Conservation (phyloP, 1,140 invertebrate species). For the Temnothorax longispinosus region DNA sequence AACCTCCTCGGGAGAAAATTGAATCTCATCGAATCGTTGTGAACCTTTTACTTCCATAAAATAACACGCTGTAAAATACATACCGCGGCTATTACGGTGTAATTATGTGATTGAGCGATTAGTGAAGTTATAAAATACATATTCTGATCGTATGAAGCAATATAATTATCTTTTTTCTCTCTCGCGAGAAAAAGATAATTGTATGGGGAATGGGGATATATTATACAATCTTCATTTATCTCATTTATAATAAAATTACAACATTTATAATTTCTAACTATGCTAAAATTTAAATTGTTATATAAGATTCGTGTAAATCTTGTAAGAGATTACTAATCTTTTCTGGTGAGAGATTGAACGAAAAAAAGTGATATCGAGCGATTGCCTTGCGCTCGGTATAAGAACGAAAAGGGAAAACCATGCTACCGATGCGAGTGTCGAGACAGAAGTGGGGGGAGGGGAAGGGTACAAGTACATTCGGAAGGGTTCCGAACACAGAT, state of each 20-base stretch:
- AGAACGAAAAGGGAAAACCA: slow-evolving; percentile 7
- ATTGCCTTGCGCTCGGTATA: slow-evolving; percentile 12
- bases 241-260: not conserved
- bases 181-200: not conserved
- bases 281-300: not conserved
- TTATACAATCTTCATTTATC: not conserved
- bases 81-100: not conserved
- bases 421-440: slow-evolving; percentile 1
- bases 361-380: not conserved
- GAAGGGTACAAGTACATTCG: slow-evolving; percentile 28
- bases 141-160: not conserved
- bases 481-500: not conserved
- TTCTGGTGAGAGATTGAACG: not conserved
- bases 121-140: not conserved
- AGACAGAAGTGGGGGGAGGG: slow-evolving; percentile 32
- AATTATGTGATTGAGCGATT: not conserved
- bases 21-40: slow-evolving; percentile 43
- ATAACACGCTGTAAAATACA: not conserved
- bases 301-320: not conserved
- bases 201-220: not conserved
- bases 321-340: not conserved
- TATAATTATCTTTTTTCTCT: not conserved
- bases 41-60: slow-evolving; percentile 53
- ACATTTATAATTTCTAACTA: not conserved
- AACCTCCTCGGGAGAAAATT: slow-evolving; percentile 20